Base-by-base conservation (phyloP, 2,797 vertebrate species). In the Tragelaphus eurycerus region DNA sequence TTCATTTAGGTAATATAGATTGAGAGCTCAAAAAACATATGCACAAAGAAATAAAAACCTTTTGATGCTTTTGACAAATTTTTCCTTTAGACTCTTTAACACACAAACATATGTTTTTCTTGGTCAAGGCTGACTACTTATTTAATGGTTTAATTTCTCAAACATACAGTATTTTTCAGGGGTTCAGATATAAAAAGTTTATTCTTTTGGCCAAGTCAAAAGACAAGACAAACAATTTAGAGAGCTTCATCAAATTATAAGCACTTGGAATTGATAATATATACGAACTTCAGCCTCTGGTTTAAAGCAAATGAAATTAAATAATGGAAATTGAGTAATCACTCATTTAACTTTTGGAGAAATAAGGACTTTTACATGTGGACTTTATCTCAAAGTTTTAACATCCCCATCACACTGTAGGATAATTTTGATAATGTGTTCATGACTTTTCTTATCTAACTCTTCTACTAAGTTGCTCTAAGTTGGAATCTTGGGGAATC, bases 51-150 rank as follows among this genome's bases (percentile, higher is more conserved):
- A 38, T 11, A 67, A 29, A 94, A 94, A 31, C 17, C 3, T 89
- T 81, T 82, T 7, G 38, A 16, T 43, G 23, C 14, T 83, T n/a
- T 92, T 94, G 16, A 79, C 16, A 96, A 7, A 25, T 83, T 76
- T 89, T 54, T 23, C 59, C 9, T 86, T 21, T 55, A 43, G 15
- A 60, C 64, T 78, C 29, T 91, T 17, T 62, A 89, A 54, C 11
- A 46, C 1, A 55, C 3, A 38, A 38, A 46, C 12, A 83, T 86
- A 86, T 88, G 50, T 38, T 87, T 85, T 91, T 84, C 98, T 98
- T 94, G 98, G 96, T 97, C 79, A 97, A 95, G 97, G 23, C 83
- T 98, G 97, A 98, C 91, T 90, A 82, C 48, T 90, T 93, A 82
- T 82, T 95, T 79, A 96, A 86, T 86, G 84, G 38, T 96, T 91